Percentiles rank a stretch among this genome's conserved stretches.
These are phyloP conservation scores for Bagarius yarrelli DNA, from an alignment of 2,113 vertebrate species.

Conservation along the genomic window DNA sequence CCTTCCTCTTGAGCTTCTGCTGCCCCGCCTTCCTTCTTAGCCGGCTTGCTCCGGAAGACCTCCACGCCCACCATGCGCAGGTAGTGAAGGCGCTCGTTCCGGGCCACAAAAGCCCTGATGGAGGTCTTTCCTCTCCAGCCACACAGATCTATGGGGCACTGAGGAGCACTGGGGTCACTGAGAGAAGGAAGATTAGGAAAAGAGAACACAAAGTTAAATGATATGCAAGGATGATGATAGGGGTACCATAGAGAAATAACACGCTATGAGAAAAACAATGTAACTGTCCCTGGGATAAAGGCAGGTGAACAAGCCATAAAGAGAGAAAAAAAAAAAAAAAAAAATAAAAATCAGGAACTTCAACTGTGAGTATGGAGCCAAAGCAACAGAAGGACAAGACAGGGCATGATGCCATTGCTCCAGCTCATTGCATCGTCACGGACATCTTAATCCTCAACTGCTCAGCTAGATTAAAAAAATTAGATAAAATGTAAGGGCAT, in stretches of 20 bases:
- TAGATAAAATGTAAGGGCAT: too few species aligned
- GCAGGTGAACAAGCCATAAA: not conserved
- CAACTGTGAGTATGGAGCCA: not conserved
- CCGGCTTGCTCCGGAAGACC: constrained; percentile 80
- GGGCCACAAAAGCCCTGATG: constrained; percentile 91
- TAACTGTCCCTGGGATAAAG: not conserved
- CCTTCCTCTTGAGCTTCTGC: constrained; percentile 32
- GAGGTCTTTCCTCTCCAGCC: constrained; percentile 97
- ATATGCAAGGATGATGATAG: not conserved
- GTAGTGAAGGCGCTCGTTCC: constrained; percentile 93
- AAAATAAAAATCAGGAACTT: not conserved
- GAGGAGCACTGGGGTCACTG: constrained; percentile 80
- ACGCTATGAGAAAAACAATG: not conserved
- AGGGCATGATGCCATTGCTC: not conserved
- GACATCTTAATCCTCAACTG: too few species aligned
- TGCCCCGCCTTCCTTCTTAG: constrained; percentile 64
- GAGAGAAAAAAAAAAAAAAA: not conserved
- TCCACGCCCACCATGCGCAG: constrained; percentile 95
- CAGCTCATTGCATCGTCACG: not conserved
- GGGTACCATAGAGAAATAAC: not conserved
- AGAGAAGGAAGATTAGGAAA: not conserved
- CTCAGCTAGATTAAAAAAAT: too few species aligned
- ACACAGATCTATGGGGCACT: constrained; percentile 91
- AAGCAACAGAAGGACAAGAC: not conserved
- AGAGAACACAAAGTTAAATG: not conserved